These are phyloP conservation scores for Tupaia tana DNA, from an alignment of 2,113 vertebrate species.

Conservation along the genomic window DNA sequence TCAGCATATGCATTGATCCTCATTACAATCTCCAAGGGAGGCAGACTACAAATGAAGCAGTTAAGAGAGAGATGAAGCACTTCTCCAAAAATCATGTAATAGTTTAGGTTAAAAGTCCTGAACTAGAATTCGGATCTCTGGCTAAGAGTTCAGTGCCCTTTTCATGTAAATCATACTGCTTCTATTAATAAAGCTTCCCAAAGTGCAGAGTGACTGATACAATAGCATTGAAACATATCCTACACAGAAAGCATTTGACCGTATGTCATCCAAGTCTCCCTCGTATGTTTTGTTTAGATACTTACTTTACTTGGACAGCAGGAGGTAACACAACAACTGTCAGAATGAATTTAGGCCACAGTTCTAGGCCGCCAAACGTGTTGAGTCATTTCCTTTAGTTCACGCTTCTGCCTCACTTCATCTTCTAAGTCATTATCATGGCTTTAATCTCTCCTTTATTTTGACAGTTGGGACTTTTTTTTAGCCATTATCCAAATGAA, in stretches of 20 bases:
- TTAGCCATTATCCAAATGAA: conserved; percentile 67
- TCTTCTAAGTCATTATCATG: conserved; percentile 56
- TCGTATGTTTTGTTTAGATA: not conserved
- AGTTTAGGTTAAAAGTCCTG: not conserved
- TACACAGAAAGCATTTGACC: not conserved
- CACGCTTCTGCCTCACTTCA: not conserved
- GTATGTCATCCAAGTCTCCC: not conserved
- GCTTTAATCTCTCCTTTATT: conserved; percentile 59
- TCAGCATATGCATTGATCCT: not conserved
- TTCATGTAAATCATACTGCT: not conserved
- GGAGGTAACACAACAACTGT: not conserved
- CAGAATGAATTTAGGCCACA: not conserved
- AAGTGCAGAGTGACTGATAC: not conserved
- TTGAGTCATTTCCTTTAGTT: conserved; percentile 59
- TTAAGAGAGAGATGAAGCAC: not conserved
- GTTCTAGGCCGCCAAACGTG: not conserved
- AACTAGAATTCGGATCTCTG: not conserved
- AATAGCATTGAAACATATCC: not conserved
- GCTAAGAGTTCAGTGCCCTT: not conserved
- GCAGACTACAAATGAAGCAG: not conserved
- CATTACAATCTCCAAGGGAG: not conserved
- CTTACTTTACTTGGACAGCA: not conserved
- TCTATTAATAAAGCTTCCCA: not conserved
- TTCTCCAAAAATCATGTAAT: not conserved
- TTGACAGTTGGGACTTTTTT: conserved; percentile 47